A percentile compares a stretch with the other conserved stretches of the same genome.
Conservation (phyloP, 1,140 invertebrate species). For the Physella acuta region DNA sequence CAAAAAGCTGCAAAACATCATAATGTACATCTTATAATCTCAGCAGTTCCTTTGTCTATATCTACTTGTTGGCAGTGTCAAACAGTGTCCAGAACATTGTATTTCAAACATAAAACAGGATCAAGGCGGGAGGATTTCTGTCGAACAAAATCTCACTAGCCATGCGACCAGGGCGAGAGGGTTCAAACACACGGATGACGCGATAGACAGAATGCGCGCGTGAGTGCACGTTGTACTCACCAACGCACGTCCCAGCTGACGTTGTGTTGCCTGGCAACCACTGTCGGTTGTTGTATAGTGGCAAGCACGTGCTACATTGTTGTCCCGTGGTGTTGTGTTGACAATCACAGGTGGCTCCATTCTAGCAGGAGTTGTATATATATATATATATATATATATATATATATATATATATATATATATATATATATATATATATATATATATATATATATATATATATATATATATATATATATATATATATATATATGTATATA, state of each 20-base stretch:
- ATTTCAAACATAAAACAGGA: no score
- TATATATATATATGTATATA: background rate
- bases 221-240: background rate
- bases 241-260: background rate
- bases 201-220: background rate
- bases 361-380: background rate
- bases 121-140: background rate
- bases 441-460: background rate
- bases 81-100: no score
- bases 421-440: background rate
- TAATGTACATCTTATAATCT: no score
- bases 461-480: constrained; percentile 1
- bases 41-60: no score
- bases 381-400: background rate
- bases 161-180: background rate
- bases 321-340: constrained; percentile 15
- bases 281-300: constrained; percentile 11
- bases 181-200: background rate
- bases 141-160: background rate
- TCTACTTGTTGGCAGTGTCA: no score
- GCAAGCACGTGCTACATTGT: constrained; percentile 16
- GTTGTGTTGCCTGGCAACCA: constrained; percentile 3
- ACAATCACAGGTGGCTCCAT: constrained; percentile 12
- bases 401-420: no score
- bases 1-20: no score